A percentile compares a stretch with the other conserved stretches of the same genome.
Evolutionary conservation across 2,113 vertebrate genomes (phyloP).

Genomic region (Corythaeola cristata): DNA sequence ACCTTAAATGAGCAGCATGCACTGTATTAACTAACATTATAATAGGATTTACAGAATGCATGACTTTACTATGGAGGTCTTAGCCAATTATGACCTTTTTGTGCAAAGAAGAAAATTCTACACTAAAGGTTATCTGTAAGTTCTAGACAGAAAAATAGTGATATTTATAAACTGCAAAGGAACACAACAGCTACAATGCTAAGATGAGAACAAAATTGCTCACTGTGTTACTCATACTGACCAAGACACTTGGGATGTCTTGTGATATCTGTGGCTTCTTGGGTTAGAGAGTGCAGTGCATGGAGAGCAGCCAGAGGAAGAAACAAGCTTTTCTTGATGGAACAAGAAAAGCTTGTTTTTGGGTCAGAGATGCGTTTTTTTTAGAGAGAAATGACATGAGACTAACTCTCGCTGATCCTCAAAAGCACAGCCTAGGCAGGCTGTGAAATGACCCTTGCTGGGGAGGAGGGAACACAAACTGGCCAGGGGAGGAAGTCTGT

Average conservation of each 20-base stretch:
- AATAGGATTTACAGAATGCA: constrained; percentile 16
- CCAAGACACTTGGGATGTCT: not conserved
- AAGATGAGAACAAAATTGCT: not conserved
- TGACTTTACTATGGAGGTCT: not conserved
- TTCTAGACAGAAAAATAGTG: not conserved
- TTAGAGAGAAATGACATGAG: not conserved
- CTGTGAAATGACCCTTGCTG: not conserved
- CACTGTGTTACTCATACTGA: not conserved
- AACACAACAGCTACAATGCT: not conserved
- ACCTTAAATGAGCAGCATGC: not conserved
- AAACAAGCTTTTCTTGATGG: not conserved
- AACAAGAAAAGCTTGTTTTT: not conserved
- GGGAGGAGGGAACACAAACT: not conserved
- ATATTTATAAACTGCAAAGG: not conserved
- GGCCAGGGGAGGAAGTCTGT: not conserved
- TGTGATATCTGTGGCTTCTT: not conserved
- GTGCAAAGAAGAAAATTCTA: not conserved
- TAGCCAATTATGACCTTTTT: not conserved
- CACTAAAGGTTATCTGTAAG: not conserved
- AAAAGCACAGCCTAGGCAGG: not conserved
- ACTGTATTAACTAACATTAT: not conserved
- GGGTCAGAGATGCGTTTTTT: not conserved
- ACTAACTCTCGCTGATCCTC: not conserved
- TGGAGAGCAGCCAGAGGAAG: not conserved
- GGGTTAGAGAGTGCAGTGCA: rapidly evolving